Conservation (phyloP, 1,140 invertebrate species). For the Colletes latitarsis region DNA sequence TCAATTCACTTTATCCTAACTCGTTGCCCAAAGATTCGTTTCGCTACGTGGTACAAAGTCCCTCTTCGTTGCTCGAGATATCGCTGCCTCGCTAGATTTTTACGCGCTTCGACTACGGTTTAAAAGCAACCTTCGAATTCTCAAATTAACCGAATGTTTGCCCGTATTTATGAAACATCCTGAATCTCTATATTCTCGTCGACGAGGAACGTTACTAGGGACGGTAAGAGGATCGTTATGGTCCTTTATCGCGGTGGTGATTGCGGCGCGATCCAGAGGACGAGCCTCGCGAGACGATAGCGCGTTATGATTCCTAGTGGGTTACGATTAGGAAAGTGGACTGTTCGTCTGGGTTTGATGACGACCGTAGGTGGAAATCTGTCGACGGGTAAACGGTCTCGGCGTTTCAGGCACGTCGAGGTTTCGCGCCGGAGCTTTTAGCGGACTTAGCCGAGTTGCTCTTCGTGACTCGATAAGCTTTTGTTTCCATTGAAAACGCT, state of each 20-base stretch:
- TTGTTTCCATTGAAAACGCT: constrained; percentile 58
- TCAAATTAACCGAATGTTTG: too few species aligned
- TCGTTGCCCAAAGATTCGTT: too few species aligned
- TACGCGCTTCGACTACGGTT: too few species aligned
- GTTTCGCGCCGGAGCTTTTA: constrained; percentile 42
- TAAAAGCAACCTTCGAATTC: too few species aligned
- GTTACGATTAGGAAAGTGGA: background rate
- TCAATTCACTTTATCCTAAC: too few species aligned
- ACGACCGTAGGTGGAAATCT: background rate
- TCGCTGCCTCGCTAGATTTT: too few species aligned
- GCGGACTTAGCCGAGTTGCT: background rate
- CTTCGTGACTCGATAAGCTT: constrained; percentile 48
- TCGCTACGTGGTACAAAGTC: too few species aligned
- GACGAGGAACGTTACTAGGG: too few species aligned
- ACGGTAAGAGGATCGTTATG: background rate
- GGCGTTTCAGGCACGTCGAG: background rate
- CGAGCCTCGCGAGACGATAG: background rate
- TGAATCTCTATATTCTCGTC: too few species aligned
- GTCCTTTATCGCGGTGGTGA: too few species aligned
- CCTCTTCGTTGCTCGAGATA: too few species aligned
- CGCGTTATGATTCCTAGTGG: background rate
- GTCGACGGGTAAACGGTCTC: background rate
- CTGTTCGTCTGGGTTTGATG: background rate
- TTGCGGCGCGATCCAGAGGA: background rate
- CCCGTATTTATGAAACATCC: too few species aligned